Conservation (phyloP, 2,888 invertebrate species). For the Epiblema foenella region DNA sequence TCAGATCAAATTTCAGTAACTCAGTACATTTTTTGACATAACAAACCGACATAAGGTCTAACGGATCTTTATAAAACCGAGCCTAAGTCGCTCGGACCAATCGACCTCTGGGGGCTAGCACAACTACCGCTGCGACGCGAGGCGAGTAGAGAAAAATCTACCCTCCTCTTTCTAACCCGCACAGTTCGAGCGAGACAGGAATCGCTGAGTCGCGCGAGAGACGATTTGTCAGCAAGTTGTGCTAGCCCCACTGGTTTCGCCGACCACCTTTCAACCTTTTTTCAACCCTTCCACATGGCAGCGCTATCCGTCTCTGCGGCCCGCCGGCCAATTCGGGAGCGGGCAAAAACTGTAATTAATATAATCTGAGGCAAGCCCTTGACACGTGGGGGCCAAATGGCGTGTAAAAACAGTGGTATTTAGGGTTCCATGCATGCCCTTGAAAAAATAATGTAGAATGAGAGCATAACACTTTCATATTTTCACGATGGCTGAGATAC, state of each 20-base stretch:
- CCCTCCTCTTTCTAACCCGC: too few species aligned
- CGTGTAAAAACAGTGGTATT: constrained; percentile 56
- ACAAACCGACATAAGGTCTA: too few species aligned
- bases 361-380: constrained; percentile 61
- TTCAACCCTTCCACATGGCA: constrained; percentile 67
- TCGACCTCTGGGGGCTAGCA: too few species aligned
- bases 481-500: too few species aligned
- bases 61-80: too few species aligned
- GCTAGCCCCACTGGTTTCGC: constrained; percentile 1
- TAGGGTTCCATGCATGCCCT: constrained; percentile 57
- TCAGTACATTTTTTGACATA: too few species aligned
- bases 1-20: too few species aligned
- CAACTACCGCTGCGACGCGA: too few species aligned
- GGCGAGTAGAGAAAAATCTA: too few species aligned
- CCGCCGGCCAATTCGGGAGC: constrained; percentile 59
- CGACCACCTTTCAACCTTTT: constrained; percentile 22
- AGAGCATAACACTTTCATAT: constrained; percentile 8
- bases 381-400: constrained; percentile 80
- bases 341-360: constrained; percentile 73
- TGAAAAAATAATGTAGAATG: constrained; percentile 22
- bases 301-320: constrained; percentile 45
- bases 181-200: too few species aligned
- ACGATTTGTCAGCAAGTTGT: too few species aligned
- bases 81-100: constrained; percentile 19
- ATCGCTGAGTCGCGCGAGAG: too few species aligned